A percentile compares a stretch with the other conserved stretches of the same genome.
Conservation (phyloP, 2,888 invertebrate genomes). For the Eristalinus aeneus region DNA sequence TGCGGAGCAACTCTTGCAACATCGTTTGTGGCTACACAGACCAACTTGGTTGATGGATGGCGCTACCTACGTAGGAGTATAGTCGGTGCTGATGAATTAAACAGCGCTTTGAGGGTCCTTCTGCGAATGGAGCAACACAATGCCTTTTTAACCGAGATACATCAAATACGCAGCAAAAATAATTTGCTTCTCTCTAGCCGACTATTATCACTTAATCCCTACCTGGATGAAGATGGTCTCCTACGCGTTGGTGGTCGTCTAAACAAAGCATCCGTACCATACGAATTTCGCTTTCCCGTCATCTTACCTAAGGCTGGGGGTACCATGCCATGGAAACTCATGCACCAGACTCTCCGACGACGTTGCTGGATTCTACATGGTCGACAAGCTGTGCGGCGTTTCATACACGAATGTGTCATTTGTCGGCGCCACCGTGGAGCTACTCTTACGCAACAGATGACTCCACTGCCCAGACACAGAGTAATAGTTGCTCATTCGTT, state of each 20-base stretch:
- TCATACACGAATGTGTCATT: not conserved
- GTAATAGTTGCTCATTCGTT: not conserved
- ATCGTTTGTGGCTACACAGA: not conserved
- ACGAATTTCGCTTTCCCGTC: not conserved
- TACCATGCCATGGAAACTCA: not conserved
- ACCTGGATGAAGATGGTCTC: not conserved
- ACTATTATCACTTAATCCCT: not conserved
- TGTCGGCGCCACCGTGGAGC: constrained; percentile 10
- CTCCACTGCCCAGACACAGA: not conserved
- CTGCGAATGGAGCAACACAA: not conserved
- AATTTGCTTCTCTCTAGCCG: not conserved
- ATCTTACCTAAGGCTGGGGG: not conserved
- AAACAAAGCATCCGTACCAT: not conserved
- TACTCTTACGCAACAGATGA: not conserved
- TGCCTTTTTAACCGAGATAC: not conserved
- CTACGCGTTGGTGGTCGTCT: not conserved
- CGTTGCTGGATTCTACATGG: not conserved
- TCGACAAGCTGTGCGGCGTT: constrained; percentile 2
- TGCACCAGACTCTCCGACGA: not conserved
- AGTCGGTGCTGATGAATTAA: not conserved
- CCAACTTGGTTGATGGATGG: not conserved
- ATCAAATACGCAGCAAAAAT: not conserved
- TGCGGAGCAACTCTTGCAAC: too few relatives aligned
- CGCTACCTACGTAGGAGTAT: not conserved
- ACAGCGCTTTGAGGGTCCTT: not conserved